Conservation (phyloP, 2,113 vertebrate genomes). For the Montifringilla adamsi region DNA sequence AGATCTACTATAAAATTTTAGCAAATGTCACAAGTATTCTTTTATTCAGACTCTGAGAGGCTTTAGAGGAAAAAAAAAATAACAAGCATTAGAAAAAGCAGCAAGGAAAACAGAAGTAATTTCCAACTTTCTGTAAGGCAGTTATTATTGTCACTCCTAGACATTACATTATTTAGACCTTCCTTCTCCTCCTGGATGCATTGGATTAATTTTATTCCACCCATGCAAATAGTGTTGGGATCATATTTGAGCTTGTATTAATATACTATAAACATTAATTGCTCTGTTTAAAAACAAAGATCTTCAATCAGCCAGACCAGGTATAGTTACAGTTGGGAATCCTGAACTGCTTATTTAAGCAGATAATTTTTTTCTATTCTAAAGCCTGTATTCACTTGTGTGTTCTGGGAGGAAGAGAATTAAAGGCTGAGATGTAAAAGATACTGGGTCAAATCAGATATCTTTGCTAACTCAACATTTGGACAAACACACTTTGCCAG, state of each 20-base stretch:
- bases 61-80: not conserved
- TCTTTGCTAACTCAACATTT: slow-evolving; percentile 22
- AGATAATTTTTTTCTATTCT: not conserved
- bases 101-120: not conserved
- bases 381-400: not conserved
- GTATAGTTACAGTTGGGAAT: not conserved
- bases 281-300: not conserved
- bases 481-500: slow-evolving; percentile 12
- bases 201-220: not conserved
- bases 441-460: slow-evolving; percentile 1
- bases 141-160: not conserved
- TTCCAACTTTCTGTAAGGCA: not conserved
- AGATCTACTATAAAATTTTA: not conserved
- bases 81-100: not conserved
- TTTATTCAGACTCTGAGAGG: not conserved
- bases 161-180: not conserved
- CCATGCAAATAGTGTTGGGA: not conserved
- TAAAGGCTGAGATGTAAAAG: not conserved
- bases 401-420: not conserved
- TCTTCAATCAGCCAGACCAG: not conserved
- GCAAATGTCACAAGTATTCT: not conserved
- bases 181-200: not conserved
- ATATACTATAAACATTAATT: not conserved
- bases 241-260: not conserved
- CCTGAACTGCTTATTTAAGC: not conserved